Conservation (phyloP, 2,797 vertebrate species). For the Tympanoctomys barrerae region DNA sequence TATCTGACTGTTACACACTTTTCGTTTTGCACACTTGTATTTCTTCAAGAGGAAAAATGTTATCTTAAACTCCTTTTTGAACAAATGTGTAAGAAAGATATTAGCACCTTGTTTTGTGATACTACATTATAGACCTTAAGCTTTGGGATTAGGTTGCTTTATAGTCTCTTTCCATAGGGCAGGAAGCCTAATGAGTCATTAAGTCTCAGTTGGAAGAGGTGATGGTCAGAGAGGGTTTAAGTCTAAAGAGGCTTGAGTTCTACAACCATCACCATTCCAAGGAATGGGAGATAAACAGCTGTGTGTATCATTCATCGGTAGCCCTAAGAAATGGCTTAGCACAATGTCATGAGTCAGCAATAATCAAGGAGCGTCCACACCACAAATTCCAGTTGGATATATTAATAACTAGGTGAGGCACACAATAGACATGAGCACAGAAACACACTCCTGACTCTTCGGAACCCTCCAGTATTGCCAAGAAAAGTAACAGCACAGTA, state of each 20-base stretch:
- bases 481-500: background rate
- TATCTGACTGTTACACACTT: background rate
- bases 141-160: background rate
- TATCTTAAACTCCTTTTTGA: background rate
- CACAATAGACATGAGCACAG: background rate
- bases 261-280: conserved; percentile 31
- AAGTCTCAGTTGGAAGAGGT: background rate
- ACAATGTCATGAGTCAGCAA: conserved; percentile 8
- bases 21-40: background rate
- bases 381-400: background rate
- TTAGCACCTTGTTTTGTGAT: background rate
- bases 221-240: background rate
- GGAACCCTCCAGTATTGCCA: background rate
- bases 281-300: conserved; percentile 9
- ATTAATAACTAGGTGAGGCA: background rate
- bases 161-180: background rate
- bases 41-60: background rate
- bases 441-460: background rate
- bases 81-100: background rate
- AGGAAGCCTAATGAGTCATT: background rate
- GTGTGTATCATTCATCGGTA: background rate
- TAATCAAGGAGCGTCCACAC: background rate
- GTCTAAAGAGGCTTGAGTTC: background rate
- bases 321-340: conserved; percentile 1
- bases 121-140: background rate